A percentile compares a stretch with the other conserved stretches of the same genome.
Conservation (phyloP, 2,888 invertebrate species). For the Chrysolina haemoptera region DNA sequence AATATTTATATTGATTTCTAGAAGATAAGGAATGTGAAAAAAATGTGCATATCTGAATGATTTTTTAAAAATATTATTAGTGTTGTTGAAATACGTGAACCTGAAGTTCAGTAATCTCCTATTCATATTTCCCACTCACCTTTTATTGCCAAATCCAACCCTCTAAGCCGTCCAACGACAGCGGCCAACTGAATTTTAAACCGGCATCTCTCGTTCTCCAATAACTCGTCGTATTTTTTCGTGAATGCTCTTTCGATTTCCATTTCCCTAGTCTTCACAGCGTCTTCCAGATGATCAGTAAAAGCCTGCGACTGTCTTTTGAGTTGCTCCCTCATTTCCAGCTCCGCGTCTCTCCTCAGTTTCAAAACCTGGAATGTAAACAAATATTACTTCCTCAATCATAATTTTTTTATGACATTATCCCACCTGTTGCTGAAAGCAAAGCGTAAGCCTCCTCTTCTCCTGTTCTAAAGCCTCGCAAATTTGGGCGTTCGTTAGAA, state of each 20-base stretch:
- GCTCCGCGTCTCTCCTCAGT: conserved; percentile 79
- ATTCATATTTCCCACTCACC: conserved; percentile 69
- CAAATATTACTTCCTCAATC: neutral
- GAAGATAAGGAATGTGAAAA: no score
- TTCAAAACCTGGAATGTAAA: conserved; percentile 72
- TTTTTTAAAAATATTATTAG: no score
- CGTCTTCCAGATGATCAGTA: conserved; percentile 84
- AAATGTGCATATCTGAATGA: no score
- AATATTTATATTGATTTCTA: no score
- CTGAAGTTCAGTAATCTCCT: no score
- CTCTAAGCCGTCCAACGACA: conserved; percentile 82
- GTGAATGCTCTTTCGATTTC: conserved; percentile 72
- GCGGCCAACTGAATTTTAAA: conserved; percentile 82
- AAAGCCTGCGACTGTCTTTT: conserved; percentile 91
- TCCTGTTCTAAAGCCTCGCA: conserved; percentile 81
- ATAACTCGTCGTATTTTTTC: conserved; percentile 77
- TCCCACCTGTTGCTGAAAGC: conserved; percentile 81
- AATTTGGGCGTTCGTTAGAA: conserved; percentile 73
- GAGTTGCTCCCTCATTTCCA: conserved; percentile 82
- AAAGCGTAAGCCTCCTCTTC: conserved; percentile 76
- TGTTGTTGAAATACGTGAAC: no score
- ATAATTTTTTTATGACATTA: neutral
- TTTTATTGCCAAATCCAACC: conserved; percentile 83
- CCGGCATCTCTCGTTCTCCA: conserved; percentile 78
- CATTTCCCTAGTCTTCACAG: conserved; percentile 72